A percentile compares a stretch with the other conserved stretches of the same genome.
Conservation (phyloP, 2,888 invertebrate species). For the Halictus ligatus region DNA sequence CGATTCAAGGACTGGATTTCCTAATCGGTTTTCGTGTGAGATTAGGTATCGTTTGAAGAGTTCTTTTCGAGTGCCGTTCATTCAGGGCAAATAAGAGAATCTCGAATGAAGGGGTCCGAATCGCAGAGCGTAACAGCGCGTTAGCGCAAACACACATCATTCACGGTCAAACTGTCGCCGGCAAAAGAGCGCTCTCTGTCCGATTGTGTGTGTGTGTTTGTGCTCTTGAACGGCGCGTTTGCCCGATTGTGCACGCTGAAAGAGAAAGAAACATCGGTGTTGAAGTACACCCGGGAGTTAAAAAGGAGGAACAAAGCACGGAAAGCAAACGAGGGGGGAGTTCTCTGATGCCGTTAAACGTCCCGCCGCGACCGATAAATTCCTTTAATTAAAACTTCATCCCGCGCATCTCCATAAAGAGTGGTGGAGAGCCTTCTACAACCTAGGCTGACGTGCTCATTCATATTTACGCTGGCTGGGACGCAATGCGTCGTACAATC, state of each 20-base stretch:
- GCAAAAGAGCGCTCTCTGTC: slow-evolving; percentile 1
- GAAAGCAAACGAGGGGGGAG: slow-evolving; percentile 54
- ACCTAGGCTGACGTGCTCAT: slow-evolving; percentile 55
- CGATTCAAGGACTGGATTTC: background rate
- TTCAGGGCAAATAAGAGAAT: too few relatives aligned
- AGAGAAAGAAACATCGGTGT: slow-evolving; percentile 23
- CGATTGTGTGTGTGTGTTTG: slow-evolving; percentile 3
- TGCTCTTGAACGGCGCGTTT: slow-evolving; percentile 17
- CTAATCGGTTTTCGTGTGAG: background rate
- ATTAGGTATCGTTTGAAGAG: background rate
- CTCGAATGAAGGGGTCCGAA: background rate
- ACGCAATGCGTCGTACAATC: slow-evolving; percentile 44
- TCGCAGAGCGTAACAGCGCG: background rate
- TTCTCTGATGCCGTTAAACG: slow-evolving; percentile 66
- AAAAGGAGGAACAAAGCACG: slow-evolving; percentile 45
- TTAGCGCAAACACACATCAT: background rate
- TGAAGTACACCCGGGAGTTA: slow-evolving; percentile 18
- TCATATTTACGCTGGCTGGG: slow-evolving; percentile 65
- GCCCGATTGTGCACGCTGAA: slow-evolving; percentile 10
- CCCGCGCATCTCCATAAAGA: slow-evolving; percentile 67
- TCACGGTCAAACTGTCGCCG: slow-evolving; percentile 20
- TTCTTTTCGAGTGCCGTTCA: background rate
- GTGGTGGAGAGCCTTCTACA: slow-evolving; percentile 62
- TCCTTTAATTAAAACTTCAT: slow-evolving; percentile 75
- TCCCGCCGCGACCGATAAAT: slow-evolving; percentile 71